Evolutionary conservation across 2,113 vertebrate species (phyloP).

Genomic region (Apodemus sylvaticus): DNA sequence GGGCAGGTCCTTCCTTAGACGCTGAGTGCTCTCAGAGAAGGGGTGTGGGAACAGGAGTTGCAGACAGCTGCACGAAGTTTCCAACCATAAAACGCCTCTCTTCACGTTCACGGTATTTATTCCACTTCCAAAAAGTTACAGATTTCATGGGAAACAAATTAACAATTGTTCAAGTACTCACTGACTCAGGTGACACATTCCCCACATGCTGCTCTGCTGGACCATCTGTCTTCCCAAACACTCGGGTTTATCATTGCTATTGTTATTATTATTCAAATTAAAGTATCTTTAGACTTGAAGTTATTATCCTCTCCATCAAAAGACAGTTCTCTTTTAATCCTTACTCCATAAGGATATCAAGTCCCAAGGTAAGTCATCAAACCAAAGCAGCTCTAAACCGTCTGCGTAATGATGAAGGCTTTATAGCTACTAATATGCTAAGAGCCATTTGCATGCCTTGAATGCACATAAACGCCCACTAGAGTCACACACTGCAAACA

Average conservation of each 20-base stretch:
- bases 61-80: background rate
- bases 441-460: constrained; percentile 31
- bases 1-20: background rate
- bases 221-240: background rate
- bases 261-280: background rate
- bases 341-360: constrained; percentile 35
- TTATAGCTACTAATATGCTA: background rate
- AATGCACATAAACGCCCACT: constrained; percentile 39
- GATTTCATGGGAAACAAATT: constrained; percentile 25
- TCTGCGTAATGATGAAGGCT: background rate
- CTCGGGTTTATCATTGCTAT: background rate
- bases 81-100: background rate
- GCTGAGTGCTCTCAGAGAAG: background rate
- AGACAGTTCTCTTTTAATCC: constrained; percentile 32
- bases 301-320: constrained; percentile 38
- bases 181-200: background rate
- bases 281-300: constrained; percentile 25
- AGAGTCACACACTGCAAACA: background rate
- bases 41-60: background rate
- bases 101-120: background rate
- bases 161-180: background rate
- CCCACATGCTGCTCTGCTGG: background rate
- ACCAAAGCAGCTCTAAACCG: constrained; percentile 51
- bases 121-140: background rate
- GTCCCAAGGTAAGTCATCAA: constrained; percentile 40